Evolutionary conservation across 2,113 vertebrate species (phyloP), one percentile per base, ranked within the genome.

Genomic region (Aramus guarauna): DNA sequence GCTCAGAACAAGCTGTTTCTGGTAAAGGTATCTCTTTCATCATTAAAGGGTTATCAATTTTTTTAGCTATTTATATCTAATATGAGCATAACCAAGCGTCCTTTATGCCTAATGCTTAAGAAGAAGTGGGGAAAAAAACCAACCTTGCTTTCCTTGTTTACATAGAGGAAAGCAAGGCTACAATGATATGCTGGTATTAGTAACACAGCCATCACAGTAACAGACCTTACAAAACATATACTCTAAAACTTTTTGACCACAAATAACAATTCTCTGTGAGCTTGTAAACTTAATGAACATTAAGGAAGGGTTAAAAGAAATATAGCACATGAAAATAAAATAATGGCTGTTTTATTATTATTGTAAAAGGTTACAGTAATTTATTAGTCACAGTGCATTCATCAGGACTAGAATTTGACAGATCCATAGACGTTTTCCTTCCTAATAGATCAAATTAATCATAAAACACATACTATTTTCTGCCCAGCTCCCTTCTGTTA

Each of bases 271-370:
- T 79, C 26, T 91, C 17, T 77, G 43, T 73, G 50, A 93, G 59
- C 23, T 84, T 94, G 21, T 67, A 92, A 94, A 84, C 55, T 53
- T 88, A 67, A 93, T 11, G 26, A 92, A 94, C 80, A 50, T 66
- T 90, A 95, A 89, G 27, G 84, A 30, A 88, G 29, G 13, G 43
- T 84, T 87, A 82, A 89, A 73, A 95, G 39, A 93, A 97, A 94
- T 76, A 60, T 3, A 80, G 55, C 2, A 13, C 53, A 67, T 88
- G 76, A 76, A 95, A 93, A 92, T 39, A 7, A 79, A 97, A 87
- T 76, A 79, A 90, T 4, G 29, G 5, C 15, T 62, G 59, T 37
- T 78, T 85, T 94, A 77, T 94, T 82, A 78, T 64, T 79, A 37
- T 79, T 93, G 88, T 88, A 58, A 84, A 73, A 85, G 37, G 60